A percentile compares a stretch with the other conserved stretches of the same genome.
Evolutionary conservation across 2,797 vertebrate genomes (phyloP).

Genomic region (Chromobotia macracanthus): DNA sequence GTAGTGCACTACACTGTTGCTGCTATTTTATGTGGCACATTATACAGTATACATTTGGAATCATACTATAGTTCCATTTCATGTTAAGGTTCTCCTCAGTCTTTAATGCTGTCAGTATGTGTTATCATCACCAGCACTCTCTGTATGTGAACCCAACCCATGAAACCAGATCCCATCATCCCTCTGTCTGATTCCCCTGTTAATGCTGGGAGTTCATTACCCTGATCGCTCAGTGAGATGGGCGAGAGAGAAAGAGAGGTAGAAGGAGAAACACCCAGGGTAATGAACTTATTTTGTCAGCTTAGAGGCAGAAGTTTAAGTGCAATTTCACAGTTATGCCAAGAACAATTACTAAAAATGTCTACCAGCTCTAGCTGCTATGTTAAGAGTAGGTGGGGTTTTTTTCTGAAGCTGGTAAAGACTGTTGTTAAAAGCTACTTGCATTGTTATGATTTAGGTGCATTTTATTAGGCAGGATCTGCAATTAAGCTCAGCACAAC

Average conservation of each 20-base stretch:
- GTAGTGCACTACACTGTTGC: too few species aligned
- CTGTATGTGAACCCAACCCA: slow-evolving; percentile 21
- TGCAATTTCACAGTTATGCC: slow-evolving; percentile 30
- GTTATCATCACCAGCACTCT: slow-evolving; percentile 25
- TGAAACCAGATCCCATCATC: slow-evolving; percentile 20
- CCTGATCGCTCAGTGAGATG: slow-evolving; percentile 9
- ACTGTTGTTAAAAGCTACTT: slow-evolving; percentile 4
- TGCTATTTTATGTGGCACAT: background rate
- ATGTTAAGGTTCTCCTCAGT: slow-evolving; percentile 19
- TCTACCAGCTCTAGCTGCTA: slow-evolving; percentile 2
- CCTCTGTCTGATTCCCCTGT: slow-evolving; percentile 21
- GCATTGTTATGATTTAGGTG: background rate
- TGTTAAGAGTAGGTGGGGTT: background rate
- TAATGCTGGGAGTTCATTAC: slow-evolving; percentile 50
- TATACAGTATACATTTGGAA: background rate
- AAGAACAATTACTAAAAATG: slow-evolving; percentile 26
- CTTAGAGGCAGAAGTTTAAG: slow-evolving; percentile 40
- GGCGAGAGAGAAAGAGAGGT: background rate
- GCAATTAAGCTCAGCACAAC: background rate
- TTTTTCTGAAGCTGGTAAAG: background rate
- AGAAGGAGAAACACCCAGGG: background rate
- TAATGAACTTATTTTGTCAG: slow-evolving; percentile 34
- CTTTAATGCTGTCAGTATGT: slow-evolving; percentile 27
- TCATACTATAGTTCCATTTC: background rate
- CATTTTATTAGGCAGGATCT: background rate